These are phyloP conservation scores for Chauna torquata DNA, from an alignment of 2,113 vertebrate species.

Conservation along the genomic window DNA sequence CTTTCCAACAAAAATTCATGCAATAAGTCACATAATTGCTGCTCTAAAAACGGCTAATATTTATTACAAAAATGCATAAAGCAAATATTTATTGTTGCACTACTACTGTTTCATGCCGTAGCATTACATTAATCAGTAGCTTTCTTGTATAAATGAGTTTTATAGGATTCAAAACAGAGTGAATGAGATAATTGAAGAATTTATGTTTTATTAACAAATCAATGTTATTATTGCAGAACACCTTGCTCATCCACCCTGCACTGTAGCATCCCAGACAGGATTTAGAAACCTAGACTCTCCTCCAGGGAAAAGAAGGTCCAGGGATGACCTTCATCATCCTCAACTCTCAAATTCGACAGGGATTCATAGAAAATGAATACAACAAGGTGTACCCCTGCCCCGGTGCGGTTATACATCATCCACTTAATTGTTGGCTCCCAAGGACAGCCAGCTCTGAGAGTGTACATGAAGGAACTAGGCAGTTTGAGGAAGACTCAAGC, in stretches of 20 bases:
- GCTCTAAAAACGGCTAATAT: not conserved
- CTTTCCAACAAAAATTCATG: not conserved
- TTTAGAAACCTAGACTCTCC: not conserved
- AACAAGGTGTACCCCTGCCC: not conserved
- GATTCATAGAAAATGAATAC: not conserved
- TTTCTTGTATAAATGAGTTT: not conserved
- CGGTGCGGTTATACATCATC: not conserved
- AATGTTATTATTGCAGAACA: not conserved
- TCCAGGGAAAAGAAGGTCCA: not conserved
- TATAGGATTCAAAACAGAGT: not conserved
- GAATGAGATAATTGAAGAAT: not conserved
- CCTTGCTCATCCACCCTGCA: not conserved
- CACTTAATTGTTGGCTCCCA: not conserved
- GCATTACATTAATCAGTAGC: not conserved
- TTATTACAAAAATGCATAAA: not conserved
- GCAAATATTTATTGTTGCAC: not conserved
- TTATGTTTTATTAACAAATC: not conserved
- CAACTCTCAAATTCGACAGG: not conserved
- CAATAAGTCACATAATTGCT: not conserved
- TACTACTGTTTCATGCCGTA: not conserved
- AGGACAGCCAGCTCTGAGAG: not conserved
- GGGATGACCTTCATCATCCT: not conserved
- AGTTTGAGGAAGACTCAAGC: not conserved
- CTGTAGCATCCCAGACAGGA: not conserved
- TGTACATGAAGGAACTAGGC: not conserved